A percentile compares a stretch with the other conserved stretches of the same genome.
Evolutionary conservation across 2,113 vertebrate species (phyloP).

Genomic region (Barbus barbus): DNA sequence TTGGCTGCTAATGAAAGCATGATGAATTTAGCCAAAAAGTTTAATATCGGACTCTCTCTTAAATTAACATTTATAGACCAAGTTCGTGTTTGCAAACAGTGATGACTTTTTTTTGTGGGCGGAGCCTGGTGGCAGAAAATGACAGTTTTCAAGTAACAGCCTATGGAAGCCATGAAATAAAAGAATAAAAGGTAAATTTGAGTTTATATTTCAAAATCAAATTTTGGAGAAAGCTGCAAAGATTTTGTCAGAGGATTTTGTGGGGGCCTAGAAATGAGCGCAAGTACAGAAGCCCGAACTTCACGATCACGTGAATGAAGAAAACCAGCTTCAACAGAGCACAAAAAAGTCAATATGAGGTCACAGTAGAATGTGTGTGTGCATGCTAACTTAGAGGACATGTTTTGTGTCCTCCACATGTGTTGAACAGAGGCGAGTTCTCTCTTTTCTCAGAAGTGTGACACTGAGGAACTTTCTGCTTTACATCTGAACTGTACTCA

Average conservation of each 20-base stretch:
- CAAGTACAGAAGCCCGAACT: too few species aligned
- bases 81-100: too few species aligned
- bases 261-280: neutral
- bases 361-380: neutral
- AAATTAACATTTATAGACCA: neutral
- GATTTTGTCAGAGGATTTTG: neutral
- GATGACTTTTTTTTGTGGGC: too few species aligned
- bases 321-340: constrained; percentile 1
- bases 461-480: constrained; percentile 34
- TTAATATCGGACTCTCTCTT: neutral
- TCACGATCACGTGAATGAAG: neutral
- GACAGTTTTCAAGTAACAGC: too few species aligned
- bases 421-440: constrained; percentile 10
- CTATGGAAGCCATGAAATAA: too few species aligned
- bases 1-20: neutral
- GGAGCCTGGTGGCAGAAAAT: too few species aligned
- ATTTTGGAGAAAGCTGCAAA: neutral
- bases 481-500: constrained; percentile 26
- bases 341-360: neutral
- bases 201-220: neutral
- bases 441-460: constrained; percentile 1
- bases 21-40: neutral
- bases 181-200: too few species aligned
- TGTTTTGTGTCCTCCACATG: constrained; percentile 21
- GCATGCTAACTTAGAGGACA: neutral